phyloP scores from a whole-genome alignment of 2,888 invertebrate genomes.

The Hydrotaea cyrtoneurina region DNA sequence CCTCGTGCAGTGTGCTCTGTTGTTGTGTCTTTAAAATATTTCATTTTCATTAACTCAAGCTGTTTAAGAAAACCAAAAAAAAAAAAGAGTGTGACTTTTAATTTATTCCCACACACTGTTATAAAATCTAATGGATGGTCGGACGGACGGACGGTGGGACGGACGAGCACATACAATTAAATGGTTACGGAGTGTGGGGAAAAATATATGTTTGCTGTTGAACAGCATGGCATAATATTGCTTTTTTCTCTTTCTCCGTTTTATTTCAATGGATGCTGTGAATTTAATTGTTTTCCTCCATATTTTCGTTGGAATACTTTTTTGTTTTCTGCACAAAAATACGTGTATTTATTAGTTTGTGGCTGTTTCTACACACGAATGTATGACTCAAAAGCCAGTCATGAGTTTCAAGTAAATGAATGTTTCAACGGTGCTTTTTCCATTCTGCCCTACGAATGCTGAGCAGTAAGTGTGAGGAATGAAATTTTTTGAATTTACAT shows the following conservation, averaged over 20 bases:
- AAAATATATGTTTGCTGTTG: constrained; percentile 23
- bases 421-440: background rate
- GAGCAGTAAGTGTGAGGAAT: background rate
- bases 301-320: background rate
- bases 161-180: constrained; percentile 40
- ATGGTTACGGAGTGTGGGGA: background rate
- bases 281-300: constrained; percentile 58
- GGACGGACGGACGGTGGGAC: constrained; percentile 16
- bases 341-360: background rate
- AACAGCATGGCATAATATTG: constrained; percentile 55
- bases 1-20: background rate
- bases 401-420: background rate
- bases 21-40: constrained; percentile 56
- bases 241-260: constrained; percentile 19
- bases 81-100: constrained; percentile 61
- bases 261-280: constrained; percentile 58
- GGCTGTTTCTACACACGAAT: constrained; percentile 22
- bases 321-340: background rate
- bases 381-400: constrained; percentile 43
- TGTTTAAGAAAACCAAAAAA: constrained; percentile 57
- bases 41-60: constrained; percentile 66
- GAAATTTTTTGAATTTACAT: background rate
- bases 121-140: constrained; percentile 53
- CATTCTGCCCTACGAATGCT: background rate
- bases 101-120: constrained; percentile 65